A percentile compares a stretch with the other conserved stretches of the same genome.
Conservation (phyloP, 1,140 invertebrate species). For the Eumeta japonica region DNA sequence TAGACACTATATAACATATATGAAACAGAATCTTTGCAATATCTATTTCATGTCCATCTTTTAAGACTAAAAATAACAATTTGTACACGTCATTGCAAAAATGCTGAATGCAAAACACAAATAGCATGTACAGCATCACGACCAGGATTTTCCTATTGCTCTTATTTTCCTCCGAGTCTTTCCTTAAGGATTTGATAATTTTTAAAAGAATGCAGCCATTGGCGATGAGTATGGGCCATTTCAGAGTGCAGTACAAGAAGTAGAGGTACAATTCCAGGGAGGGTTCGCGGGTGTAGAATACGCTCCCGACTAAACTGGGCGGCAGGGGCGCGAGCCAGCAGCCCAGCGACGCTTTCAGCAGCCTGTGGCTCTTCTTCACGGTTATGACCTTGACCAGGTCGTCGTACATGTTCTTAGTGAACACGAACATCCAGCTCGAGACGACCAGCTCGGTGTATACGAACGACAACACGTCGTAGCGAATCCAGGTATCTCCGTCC, state of each 20-base stretch:
- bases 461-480: conserved; percentile 15
- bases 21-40: conserved; percentile 10
- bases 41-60: conserved; percentile 9
- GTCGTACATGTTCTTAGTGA: conserved; percentile 38
- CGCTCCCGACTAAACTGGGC: conserved; percentile 13
- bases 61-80: conserved; percentile 16
- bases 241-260: conserved; percentile 25
- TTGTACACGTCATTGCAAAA: conserved; percentile 28
- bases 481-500: conserved; percentile 5
- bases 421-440: conserved; percentile 38
- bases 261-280: conserved; percentile 16
- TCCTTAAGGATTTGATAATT: conserved; percentile 26
- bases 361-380: conserved; percentile 8
- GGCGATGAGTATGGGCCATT: conserved; percentile 33
- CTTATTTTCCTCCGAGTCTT: conserved; percentile 19
- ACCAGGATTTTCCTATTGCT: conserved; percentile 27
- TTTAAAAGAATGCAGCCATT: conserved; percentile 29
- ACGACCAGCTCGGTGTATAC: conserved; percentile 30
- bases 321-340: conserved; percentile 26
- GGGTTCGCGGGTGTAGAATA: conserved; percentile 7
- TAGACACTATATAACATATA: conserved; percentile 20
- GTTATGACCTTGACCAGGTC: conserved; percentile 36
- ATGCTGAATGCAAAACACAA: conserved; percentile 37
- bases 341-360: conserved; percentile 22
- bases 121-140: conserved; percentile 35